phyloP scores from a whole-genome alignment of 2,888 invertebrate genomes.

The Catocala fraxini region DNA sequence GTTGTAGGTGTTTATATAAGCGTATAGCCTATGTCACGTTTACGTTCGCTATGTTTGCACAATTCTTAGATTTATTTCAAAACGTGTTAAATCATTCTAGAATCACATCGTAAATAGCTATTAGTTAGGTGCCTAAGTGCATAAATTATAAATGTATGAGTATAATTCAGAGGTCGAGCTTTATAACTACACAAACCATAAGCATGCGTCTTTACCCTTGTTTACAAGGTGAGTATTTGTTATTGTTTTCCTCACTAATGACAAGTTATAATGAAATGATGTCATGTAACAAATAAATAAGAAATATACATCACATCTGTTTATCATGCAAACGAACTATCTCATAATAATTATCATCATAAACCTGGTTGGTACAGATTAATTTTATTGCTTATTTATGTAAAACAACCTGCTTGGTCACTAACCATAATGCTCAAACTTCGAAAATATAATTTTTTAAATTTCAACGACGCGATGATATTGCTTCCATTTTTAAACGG shows the following conservation, averaged over 20 bases:
- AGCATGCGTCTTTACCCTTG: no score
- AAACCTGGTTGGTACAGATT: constrained; percentile 22
- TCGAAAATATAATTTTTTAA: constrained; percentile 1
- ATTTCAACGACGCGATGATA: not conserved
- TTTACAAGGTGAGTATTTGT: not conserved
- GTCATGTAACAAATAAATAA: constrained; percentile 16
- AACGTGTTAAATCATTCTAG: no score
- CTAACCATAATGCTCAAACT: constrained; percentile 15
- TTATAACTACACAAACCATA: no score
- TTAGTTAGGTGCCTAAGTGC: no score
- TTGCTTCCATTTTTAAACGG: no score
- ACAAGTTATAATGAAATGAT: constrained; percentile 13
- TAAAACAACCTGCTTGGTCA: constrained; percentile 24
- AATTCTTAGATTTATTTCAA: no score
- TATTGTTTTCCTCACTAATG: constrained; percentile 1
- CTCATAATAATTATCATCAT: constrained; percentile 19
- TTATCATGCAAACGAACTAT: constrained; percentile 32
- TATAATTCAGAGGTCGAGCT: no score
- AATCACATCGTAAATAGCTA: no score
- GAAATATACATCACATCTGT: constrained; percentile 19
- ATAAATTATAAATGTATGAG: no score
- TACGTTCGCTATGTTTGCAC: no score
- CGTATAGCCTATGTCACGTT: no score
- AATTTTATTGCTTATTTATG: constrained; percentile 35
- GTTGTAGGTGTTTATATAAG: no score